Conservation (phyloP, 1,140 invertebrate genomes). For the Cephus cinctus region DNA sequence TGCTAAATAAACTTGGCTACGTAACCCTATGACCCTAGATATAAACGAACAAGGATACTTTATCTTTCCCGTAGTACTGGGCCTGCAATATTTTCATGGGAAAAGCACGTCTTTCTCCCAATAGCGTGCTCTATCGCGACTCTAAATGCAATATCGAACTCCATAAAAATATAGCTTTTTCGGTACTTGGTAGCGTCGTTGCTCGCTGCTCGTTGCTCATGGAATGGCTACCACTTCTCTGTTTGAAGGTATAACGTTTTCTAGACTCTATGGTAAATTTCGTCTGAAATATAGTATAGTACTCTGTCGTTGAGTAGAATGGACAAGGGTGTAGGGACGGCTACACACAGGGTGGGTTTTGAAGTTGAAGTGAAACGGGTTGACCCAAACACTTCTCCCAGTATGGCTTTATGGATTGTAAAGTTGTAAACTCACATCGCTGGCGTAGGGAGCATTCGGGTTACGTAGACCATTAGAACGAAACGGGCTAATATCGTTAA, state of each 20-base stretch:
- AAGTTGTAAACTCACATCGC: constrained; percentile 30
- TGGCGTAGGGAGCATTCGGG: constrained; percentile 18
- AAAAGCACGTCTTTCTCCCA: too few relatives aligned
- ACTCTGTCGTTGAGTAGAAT: too few relatives aligned
- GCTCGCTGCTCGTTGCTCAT: constrained; percentile 15
- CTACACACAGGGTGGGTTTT: constrained; percentile 17
- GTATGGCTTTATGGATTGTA: constrained; percentile 35
- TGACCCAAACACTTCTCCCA: constrained; percentile 27
- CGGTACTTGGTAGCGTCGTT: constrained; percentile 31
- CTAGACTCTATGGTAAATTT: too few relatives aligned
- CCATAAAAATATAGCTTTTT: constrained; percentile 45
- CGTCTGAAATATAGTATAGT: too few relatives aligned
- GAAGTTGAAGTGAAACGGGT: constrained; percentile 19
- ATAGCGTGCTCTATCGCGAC: constrained; percentile 34
- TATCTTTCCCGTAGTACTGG: too few relatives aligned
- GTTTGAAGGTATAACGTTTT: too few relatives aligned
- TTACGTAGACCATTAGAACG: constrained; percentile 29
- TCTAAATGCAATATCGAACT: constrained; percentile 39
- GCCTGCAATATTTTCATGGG: too few relatives aligned
- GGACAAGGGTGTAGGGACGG: too few relatives aligned
- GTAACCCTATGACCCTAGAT: too few relatives aligned
- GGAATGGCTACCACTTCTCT: constrained; percentile 11
- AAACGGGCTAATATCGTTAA: constrained; percentile 26
- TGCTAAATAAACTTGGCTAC: too few relatives aligned
- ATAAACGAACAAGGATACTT: too few relatives aligned